Conservation (phyloP, 2,797 vertebrate species). For the Choloepus didactylus region DNA sequence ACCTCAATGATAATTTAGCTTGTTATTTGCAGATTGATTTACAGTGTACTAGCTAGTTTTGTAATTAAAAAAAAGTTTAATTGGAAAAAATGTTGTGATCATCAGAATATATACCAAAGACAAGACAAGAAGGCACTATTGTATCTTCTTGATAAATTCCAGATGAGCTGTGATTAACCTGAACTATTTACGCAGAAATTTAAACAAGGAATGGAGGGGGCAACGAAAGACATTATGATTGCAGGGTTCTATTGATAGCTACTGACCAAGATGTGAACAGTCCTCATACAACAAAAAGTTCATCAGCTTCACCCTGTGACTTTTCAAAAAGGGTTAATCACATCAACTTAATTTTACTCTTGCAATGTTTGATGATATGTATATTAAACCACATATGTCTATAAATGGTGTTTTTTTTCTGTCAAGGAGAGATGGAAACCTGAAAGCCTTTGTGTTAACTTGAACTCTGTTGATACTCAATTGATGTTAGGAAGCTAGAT, state of each 20-base stretch:
- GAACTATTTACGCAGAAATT: neutral
- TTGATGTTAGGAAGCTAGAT: neutral
- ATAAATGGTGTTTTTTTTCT: neutral
- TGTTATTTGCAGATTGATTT: conserved; percentile 54
- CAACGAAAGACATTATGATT: neutral
- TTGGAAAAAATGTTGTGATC: conserved; percentile 36
- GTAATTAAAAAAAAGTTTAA: neutral
- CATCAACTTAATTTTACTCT: neutral
- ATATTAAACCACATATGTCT: neutral
- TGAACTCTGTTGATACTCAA: conserved; percentile 28
- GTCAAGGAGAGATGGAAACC: neutral
- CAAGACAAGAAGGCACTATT: neutral
- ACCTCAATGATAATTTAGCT: conserved; percentile 10
- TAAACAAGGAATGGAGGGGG: neutral
- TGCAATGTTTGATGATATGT: neutral
- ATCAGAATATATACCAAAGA: neutral
- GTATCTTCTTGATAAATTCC: neutral
- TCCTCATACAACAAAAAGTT: neutral
- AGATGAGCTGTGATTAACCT: neutral
- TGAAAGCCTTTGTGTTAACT: conserved; percentile 27
- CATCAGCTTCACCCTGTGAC: neutral
- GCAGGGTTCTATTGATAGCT: neutral
- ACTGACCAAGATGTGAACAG: neutral
- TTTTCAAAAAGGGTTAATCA: neutral
- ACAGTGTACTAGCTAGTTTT: conserved; percentile 16